A percentile compares a stretch with the other conserved stretches of the same genome.
phyloP scores from a whole-genome alignment of 2,113 vertebrate species.

The Atherinomorus stipes region DNA sequence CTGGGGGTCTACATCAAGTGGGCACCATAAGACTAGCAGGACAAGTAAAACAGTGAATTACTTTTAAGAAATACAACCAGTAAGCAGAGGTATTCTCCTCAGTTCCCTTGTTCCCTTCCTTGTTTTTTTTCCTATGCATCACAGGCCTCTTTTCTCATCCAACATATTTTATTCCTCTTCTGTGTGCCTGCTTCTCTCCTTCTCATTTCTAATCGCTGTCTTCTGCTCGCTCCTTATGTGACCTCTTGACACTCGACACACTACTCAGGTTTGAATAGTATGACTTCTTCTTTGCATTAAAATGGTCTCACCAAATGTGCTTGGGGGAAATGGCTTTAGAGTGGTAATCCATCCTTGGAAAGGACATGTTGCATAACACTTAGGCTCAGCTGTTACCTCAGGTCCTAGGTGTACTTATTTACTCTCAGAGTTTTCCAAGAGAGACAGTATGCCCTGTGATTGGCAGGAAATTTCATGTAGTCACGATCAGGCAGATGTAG shows the following conservation, averaged over 20 bases:
- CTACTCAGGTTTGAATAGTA: conserved; percentile 19
- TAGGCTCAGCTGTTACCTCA: conserved; percentile 18
- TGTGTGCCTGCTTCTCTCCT: background rate
- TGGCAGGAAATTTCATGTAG: conserved; percentile 7
- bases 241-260: conserved; percentile 46
- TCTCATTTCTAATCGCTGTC: background rate
- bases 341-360: conserved; percentile 66
- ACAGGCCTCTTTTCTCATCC: background rate
- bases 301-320: conserved; percentile 60
- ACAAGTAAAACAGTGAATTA: background rate
- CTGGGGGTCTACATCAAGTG: no score
- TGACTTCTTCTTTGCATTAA: conserved; percentile 52
- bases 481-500: conserved; percentile 7
- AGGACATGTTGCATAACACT: conserved; percentile 65
- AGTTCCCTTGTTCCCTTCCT: background rate
- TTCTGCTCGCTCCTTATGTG: conserved; percentile 17
- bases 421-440: conserved; percentile 2
- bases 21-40: conserved; percentile 6
- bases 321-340: conserved; percentile 64
- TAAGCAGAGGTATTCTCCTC: conserved; percentile 2
- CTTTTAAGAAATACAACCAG: conserved; percentile 4
- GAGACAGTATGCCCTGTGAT: background rate
- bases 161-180: background rate
- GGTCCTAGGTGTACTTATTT: conserved; percentile 42
- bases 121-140: background rate